A percentile compares a stretch with the other conserved stretches of the same genome.
Evolutionary conservation across 2,797 vertebrate genomes (phyloP).

Genomic region (Macropodus opercularis): DNA sequence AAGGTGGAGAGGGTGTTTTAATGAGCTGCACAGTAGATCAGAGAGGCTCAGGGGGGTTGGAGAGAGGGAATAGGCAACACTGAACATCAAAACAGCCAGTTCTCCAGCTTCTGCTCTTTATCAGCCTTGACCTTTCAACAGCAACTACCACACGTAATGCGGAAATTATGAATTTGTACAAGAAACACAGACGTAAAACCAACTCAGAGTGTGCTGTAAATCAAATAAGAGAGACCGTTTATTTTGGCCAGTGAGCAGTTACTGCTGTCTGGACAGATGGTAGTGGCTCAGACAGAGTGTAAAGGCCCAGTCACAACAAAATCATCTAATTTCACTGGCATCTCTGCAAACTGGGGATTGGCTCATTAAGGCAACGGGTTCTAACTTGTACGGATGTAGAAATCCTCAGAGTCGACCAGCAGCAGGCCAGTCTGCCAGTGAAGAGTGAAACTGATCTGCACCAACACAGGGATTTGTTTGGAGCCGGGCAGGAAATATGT

Average conservation of each 20-base stretch:
- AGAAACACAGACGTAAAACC: slow-evolving; percentile 12
- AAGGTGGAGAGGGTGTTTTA: slow-evolving; percentile 82
- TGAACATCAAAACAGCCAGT: slow-evolving; percentile 80
- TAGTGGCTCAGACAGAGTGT: background rate
- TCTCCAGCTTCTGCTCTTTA: slow-evolving; percentile 56
- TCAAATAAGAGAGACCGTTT: background rate
- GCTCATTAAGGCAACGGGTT: background rate
- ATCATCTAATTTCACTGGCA: background rate
- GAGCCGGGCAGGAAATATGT: too few species aligned
- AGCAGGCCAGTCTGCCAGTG: too few species aligned
- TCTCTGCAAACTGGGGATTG: background rate
- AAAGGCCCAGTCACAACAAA: background rate
- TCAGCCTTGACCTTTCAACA: slow-evolving; percentile 70
- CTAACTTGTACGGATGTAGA: too few species aligned
- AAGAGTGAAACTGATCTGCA: too few species aligned
- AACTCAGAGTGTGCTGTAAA: background rate
- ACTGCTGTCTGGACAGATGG: background rate
- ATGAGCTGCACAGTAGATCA: slow-evolving; percentile 79
- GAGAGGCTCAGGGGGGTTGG: slow-evolving; percentile 69
- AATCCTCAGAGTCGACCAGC: too few species aligned
- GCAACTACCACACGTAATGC: slow-evolving; percentile 34
- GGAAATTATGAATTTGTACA: slow-evolving; percentile 37
- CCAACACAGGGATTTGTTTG: too few species aligned
- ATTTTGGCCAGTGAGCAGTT: slow-evolving; percentile 4
- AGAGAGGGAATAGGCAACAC: slow-evolving; percentile 74